phyloP scores from a whole-genome alignment of 1,140 invertebrate genomes.

The Tachypleus tridentatus region DNA sequence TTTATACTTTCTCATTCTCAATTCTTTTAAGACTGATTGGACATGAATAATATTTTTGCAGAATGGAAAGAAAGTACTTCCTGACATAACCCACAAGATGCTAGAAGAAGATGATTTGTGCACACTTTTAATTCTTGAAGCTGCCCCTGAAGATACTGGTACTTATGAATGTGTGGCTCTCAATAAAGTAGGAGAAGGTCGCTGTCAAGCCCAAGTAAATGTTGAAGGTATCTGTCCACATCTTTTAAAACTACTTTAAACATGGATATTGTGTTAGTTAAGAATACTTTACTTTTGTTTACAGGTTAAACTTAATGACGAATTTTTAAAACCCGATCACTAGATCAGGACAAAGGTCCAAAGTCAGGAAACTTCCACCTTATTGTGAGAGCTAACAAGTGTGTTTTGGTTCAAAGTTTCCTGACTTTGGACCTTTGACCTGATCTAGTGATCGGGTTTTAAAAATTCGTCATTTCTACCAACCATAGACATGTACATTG shows the following conservation, averaged over 20 bases:
- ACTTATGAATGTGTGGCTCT: slow-evolving; percentile 88
- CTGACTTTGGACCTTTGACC: no score
- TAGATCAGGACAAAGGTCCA: no score
- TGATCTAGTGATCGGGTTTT: no score
- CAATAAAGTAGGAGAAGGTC: slow-evolving; percentile 58
- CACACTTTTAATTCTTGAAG: slow-evolving; percentile 74
- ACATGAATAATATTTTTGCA: slow-evolving; percentile 22
- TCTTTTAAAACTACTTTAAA: no score
- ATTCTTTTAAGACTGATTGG: no score
- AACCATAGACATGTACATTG: no score
- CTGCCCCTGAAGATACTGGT: slow-evolving; percentile 67
- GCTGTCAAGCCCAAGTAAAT: slow-evolving; percentile 71
- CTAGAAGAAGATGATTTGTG: slow-evolving; percentile 71
- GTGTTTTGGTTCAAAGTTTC: no score
- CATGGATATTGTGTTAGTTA: no score
- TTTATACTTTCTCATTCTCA: slow-evolving; percentile 19
- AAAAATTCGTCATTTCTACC: no score
- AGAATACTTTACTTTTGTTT: neutral
- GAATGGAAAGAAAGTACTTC: slow-evolving; percentile 75
- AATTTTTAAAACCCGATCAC: neutral
- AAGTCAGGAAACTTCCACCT: no score
- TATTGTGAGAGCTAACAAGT: no score
- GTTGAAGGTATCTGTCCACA: slow-evolving; percentile 39
- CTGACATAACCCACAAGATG: slow-evolving; percentile 77
- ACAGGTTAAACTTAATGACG: neutral